Percentiles rank a stretch among this genome's conserved stretches.
phyloP scores from a whole-genome alignment of 2,797 vertebrate species.

The Acrocephalus scirpaceus region DNA sequence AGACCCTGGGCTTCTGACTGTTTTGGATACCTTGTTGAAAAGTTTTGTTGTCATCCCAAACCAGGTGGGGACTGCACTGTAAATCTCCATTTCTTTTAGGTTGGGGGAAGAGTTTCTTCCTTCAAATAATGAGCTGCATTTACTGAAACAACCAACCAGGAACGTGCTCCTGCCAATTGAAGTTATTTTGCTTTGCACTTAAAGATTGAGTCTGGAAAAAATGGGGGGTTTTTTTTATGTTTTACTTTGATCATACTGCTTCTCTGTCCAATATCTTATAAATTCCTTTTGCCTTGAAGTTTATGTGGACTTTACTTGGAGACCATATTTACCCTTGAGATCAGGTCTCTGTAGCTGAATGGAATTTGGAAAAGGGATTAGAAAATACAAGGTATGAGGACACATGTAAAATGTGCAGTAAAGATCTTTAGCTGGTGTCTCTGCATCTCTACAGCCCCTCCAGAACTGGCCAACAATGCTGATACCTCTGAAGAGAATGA shows the following conservation, averaged over 20 bases:
- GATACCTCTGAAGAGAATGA: neutral
- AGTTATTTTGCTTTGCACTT: neutral
- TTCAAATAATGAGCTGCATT: slow-evolving; percentile 7
- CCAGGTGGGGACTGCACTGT: neutral
- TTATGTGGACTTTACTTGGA: neutral
- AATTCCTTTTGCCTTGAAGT: neutral
- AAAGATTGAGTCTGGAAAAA: neutral
- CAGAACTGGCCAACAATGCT: neutral
- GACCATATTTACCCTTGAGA: neutral
- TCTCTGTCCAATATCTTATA: neutral
- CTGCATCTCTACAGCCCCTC: neutral
- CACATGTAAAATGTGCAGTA: rapidly evolving
- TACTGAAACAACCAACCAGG: neutral
- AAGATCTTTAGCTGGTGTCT: neutral
- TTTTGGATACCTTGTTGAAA: neutral
- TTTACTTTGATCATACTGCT: neutral
- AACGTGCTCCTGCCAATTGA: neutral
- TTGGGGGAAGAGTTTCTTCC: neutral
- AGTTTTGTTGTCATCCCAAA: neutral
- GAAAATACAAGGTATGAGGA: neutral
- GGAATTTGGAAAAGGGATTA: neutral
- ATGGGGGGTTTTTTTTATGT: rapidly evolving
- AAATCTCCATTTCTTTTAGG: neutral
- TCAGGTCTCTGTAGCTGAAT: neutral
- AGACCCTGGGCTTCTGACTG: neutral